Base-by-base conservation (phyloP, 2,113 vertebrate species). In the Phycodurus eques region DNA sequence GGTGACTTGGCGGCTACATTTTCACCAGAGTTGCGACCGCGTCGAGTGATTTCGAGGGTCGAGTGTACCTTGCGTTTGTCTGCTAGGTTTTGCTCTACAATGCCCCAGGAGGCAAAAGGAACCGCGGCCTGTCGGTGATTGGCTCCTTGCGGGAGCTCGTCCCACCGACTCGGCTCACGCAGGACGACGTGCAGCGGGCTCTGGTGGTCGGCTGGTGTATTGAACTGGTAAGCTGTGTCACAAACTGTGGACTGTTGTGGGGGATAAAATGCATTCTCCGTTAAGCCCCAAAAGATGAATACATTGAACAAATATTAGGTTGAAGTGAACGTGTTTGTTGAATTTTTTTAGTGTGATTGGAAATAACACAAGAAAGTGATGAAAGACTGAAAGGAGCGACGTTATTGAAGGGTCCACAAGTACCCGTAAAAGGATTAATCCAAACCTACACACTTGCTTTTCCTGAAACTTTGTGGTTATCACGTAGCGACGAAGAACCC, bases 191-290 rank as follows among this genome's bases (percentile, higher is more conserved):
- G 8, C 92, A 87, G 35, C 47, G 89, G 1, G 96, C 94, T 6
- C 86, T 96, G 73, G 72, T 94, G 0, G 94, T 98, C 7, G 97
- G 96, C 70, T 98, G 96, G 96, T 98, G 97, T 86, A 92, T 97
- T 60, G 97, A 99, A 78, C 81, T 99, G 94, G 97, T 71, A 46
- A 61, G 5, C 46, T 31, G 2, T 33, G 12, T 47, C 44, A 8
- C n/a, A n/a, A 64, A 39, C 35, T 39, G 27, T 27, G 35, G 35
- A 39, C 6, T 39, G 6, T 39, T 39, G 35, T 39, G 35, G 35
- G 35, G 35, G 5, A 39, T n/a, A n/a, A n/a, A n/a, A n/a, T n/a
- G n/a, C n/a, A n/a, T n/a, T n/a, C n/a, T n/a, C n/a, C n/a, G n/a
- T n/a, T 27, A 1, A 27, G 27, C 35, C 35, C 35, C 35, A 39